Evolutionary conservation across 92 coral and sea anemone species (phyloP), one percentile per base, ranked within the genome.

Genomic region (Parazoanthus swiftii): DNA sequence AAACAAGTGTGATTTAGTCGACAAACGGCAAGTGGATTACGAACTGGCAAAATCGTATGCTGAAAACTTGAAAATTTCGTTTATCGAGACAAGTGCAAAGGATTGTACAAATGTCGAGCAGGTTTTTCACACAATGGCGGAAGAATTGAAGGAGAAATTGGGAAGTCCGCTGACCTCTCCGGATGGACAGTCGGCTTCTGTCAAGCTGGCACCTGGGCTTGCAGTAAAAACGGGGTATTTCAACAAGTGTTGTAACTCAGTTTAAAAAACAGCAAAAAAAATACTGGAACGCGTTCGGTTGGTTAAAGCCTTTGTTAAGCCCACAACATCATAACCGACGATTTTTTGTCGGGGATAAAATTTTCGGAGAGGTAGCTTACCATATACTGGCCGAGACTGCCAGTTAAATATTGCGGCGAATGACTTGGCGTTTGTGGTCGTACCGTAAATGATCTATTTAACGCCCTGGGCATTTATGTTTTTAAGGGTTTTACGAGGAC

Each of bases 81-180:
- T 95, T 51, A 94, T 95, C 36, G 99, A 97, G 85, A 94, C 99
- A 13, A 97, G 99, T 89, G 99, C 99, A 0, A 97, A 97, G 81
- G 99, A 97, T 79, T 77, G 97, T 54, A 97, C 99, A 6, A 97
- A 97, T 85, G 97, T 97, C 4, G 96, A 95, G 65, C 90, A 89
- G 4, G 98, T 97, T 65, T 97, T 97, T 88, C 90, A 91, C 85
- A 95, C 95, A 8, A 95, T 97, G 99, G 99, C 98, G 23, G 95
- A 88, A 58, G 99, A 97, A 59, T 70, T 97, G 43, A 95, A 91
- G 65, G 93, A 90, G 58, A 94, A 94, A 68, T 89, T 97, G n/a
- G 99, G 99, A 7, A 81, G 96, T 29, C 98, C 98, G 36, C 86
- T 94, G 37, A 81, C 92, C 38, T 90, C 98, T 29, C 98, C 98